A percentile compares a stretch with the other conserved stretches of the same genome.
Conservation (phyloP, 2,888 invertebrate species). For the Agriopis marginaria region DNA sequence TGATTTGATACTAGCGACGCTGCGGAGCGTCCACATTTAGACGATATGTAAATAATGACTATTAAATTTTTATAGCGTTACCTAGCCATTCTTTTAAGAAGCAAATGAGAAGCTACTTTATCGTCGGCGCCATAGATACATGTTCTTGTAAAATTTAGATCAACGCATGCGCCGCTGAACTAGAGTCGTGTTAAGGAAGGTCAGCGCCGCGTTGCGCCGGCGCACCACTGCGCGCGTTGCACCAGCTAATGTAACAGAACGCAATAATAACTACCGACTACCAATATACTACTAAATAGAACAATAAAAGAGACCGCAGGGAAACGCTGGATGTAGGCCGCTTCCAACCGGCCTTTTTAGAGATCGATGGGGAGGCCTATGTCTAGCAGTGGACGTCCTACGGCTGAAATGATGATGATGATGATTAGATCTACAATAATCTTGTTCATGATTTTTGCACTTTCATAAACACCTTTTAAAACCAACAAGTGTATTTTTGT, state of each 20-base stretch:
- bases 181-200: slow-evolving; percentile 72
- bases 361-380: too few relatives aligned
- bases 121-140: neutral
- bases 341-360: too few relatives aligned
- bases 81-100: neutral
- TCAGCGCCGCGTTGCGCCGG: slow-evolving; percentile 53
- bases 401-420: too few relatives aligned
- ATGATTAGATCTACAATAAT: too few relatives aligned
- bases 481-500: too few relatives aligned
- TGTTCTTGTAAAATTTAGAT: slow-evolving; percentile 6
- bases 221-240: slow-evolving; percentile 47
- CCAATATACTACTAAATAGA: too few relatives aligned
- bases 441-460: too few relatives aligned
- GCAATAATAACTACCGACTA: neutral
- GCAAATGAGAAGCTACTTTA: neutral
- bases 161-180: slow-evolving; percentile 54
- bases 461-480: too few relatives aligned
- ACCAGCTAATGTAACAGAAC: slow-evolving; percentile 56
- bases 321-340: too few relatives aligned
- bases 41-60: slow-evolving; percentile 33
- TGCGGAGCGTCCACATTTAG: slow-evolving; percentile 38
- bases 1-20: slow-evolving; percentile 49
- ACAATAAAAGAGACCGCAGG: too few relatives aligned
- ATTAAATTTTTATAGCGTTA: neutral
- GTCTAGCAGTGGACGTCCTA: too few relatives aligned